These are phyloP conservation scores for Agrochola litura DNA, from an alignment of 2,888 invertebrate genomes.

Conservation along the genomic window DNA sequence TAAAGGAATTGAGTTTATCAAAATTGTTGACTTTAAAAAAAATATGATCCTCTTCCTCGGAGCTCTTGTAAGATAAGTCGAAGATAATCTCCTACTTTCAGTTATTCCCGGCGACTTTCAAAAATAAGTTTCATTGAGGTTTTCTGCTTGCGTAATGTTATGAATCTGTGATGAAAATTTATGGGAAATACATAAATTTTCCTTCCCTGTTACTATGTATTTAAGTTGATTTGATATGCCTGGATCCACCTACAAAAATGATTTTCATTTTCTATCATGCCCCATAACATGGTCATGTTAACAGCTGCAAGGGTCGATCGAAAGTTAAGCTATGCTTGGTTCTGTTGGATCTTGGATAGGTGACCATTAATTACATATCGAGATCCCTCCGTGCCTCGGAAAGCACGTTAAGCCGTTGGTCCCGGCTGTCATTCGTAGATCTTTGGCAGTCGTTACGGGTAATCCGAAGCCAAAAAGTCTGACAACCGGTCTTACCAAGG, in stretches of 20 bases:
- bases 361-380: too few relatives aligned
- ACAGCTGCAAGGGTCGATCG: too few relatives aligned
- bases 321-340: too few relatives aligned
- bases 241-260: background rate
- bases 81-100: conserved; percentile 69
- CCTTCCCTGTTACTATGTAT: conserved; percentile 4
- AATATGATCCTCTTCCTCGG: conserved; percentile 52
- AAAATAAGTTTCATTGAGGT: conserved; percentile 58
- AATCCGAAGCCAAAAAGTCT: too few relatives aligned
- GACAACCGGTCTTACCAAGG: too few relatives aligned
- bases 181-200: background rate
- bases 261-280: too few relatives aligned
- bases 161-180: conserved; percentile 16
- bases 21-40: conserved; percentile 66
- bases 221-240: background rate
- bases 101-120: conserved; percentile 60
- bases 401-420: too few relatives aligned
- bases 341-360: too few relatives aligned
- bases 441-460: too few relatives aligned
- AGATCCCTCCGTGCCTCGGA: too few relatives aligned
- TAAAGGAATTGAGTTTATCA: conserved; percentile 52
- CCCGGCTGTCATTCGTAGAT: too few relatives aligned
- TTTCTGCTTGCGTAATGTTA: conserved; percentile 44
- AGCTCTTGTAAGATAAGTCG: conserved; percentile 65
- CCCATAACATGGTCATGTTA: too few relatives aligned